phyloP scores from a whole-genome alignment of 2,888 invertebrate genomes.

The Drosophila heteroneura region DNA sequence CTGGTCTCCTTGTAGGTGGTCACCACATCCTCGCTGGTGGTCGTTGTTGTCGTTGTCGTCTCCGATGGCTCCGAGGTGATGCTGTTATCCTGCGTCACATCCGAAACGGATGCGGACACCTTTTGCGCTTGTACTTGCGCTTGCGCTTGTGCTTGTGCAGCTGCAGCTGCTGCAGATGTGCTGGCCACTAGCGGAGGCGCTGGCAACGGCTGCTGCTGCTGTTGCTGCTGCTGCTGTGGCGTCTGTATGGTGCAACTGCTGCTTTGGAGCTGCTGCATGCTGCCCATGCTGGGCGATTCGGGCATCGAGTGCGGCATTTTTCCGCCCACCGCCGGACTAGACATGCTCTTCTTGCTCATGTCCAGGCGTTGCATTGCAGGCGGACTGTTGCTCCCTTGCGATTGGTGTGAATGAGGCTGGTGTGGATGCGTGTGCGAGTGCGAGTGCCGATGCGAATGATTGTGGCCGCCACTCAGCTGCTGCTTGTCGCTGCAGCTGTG shows the following conservation, averaged over 20 bases:
- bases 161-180: conserved; percentile 39
- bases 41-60: conserved; percentile 85
- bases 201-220: conserved; percentile 60
- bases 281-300: conserved; percentile 85
- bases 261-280: conserved; percentile 76
- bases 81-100: conserved; percentile 84
- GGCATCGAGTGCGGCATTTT: conserved; percentile 76
- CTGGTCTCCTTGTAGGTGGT: conserved; percentile 84
- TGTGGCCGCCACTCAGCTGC: conserved; percentile 59
- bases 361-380: conserved; percentile 80
- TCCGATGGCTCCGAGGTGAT: conserved; percentile 85
- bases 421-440: conserved; percentile 61
- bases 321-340: conserved; percentile 84
- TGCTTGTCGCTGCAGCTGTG: conserved; percentile 82
- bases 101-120: conserved; percentile 72
- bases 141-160: conserved; percentile 39
- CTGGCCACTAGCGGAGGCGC: conserved; percentile 49
- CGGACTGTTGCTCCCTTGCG: conserved; percentile 73
- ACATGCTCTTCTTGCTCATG: conserved; percentile 84
- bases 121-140: conserved; percentile 51
- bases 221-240: conserved; percentile 72
- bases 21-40: conserved; percentile 85
- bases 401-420: conserved; percentile 59
- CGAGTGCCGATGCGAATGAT: conserved; percentile 58
- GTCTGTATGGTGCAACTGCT: conserved; percentile 76